phyloP scores from a whole-genome alignment of 2,113 vertebrate species.

The Mionectes macconnelli region DNA sequence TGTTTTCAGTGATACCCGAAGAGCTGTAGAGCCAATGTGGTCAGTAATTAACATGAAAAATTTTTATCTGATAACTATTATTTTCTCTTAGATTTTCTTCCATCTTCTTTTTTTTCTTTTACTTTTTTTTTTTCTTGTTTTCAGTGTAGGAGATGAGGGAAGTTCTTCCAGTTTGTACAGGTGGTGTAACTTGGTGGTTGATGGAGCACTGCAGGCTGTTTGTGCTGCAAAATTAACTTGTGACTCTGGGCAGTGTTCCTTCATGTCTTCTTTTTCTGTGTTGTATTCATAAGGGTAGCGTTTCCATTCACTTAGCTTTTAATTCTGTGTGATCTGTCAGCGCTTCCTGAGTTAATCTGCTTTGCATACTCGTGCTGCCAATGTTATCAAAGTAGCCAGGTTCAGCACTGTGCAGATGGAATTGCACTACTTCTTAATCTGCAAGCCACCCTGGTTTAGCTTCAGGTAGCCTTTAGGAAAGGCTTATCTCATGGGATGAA shows the following conservation, averaged over 20 bases:
- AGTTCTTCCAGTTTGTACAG: not conserved
- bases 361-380: not conserved
- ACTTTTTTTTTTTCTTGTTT: not conserved
- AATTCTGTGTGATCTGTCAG: not conserved
- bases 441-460: not conserved
- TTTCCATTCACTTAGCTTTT: not conserved
- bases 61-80: not conserved
- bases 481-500: not conserved
- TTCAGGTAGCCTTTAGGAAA: not conserved
- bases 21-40: not conserved
- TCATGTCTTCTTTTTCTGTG: not conserved
- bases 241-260: not conserved
- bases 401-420: not conserved
- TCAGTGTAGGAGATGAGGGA: not conserved
- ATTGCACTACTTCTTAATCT: not conserved
- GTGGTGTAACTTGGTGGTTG: not conserved
- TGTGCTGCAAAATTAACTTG: not conserved
- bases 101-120: not conserved
- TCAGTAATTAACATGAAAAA: not conserved
- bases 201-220: not conserved
- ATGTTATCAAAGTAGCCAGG: not conserved
- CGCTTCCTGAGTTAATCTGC: not conserved
- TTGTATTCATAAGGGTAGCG: not conserved
- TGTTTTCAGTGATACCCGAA: not conserved
- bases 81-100: not conserved